Percentiles rank a stretch among this genome's conserved stretches.
Evolutionary conservation across 2,113 vertebrate genomes (phyloP).

Genomic region (Colaptes auratus): DNA sequence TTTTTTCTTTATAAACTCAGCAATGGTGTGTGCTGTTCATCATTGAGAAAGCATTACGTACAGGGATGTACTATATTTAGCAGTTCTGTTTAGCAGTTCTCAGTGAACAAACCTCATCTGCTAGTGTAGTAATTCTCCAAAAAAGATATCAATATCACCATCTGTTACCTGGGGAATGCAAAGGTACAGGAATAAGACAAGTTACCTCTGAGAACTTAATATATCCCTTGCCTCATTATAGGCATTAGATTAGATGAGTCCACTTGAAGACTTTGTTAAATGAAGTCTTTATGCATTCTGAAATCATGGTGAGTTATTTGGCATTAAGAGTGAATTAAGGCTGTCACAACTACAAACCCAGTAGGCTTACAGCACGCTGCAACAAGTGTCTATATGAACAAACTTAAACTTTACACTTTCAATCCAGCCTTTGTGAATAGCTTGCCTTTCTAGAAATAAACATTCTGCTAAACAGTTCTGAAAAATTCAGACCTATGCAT

Average conservation of each 20-base stretch:
- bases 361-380: background rate
- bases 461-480: background rate
- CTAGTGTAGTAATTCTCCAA: background rate
- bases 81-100: background rate
- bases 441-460: background rate
- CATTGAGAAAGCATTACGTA: background rate
- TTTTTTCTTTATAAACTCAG: background rate
- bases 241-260: background rate
- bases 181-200: background rate
- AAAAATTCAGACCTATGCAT: background rate
- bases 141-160: background rate
- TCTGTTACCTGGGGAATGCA: background rate
- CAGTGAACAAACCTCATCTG: background rate
- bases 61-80: background rate
- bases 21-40: background rate
- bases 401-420: background rate
- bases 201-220: background rate
- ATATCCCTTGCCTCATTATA: background rate
- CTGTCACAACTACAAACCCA: background rate
- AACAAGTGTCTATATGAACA: fast-evolving
- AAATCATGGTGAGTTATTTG: background rate
- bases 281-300: background rate
- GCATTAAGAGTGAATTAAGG: background rate
- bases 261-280: background rate
- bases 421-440: background rate